Base-by-base conservation (phyloP, 2,888 invertebrate species). In the Spilarctia lutea region DNA sequence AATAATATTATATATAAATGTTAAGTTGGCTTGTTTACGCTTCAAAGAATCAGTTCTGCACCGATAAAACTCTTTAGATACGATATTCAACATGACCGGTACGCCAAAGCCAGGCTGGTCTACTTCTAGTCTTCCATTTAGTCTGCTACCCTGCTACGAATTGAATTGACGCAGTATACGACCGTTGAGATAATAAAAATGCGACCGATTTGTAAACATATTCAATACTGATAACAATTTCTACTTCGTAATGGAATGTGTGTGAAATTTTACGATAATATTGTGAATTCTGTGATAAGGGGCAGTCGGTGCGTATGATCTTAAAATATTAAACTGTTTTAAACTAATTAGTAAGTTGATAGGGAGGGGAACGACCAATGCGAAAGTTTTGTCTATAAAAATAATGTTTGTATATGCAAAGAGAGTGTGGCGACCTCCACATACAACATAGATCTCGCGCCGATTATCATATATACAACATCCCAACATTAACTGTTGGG, bases 241-340 rank as follows among this genome's bases (percentile, higher is more conserved):
- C 66, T 68, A 42, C 60, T 16, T 67, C 45, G 35, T 20, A n/a
- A 65, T 42, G 65, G 13, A 65, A 60, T 45, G 42, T 42, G 71
- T 63, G 63, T 68, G 73, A 74, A 72, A 71, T 71, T 74, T 56
- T 27, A 11, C 30, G 67, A 71, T 71, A 66, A 66, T 66, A 20
- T 35, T 52, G 45, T 35, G 30, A 27, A n/a, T 33, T 11, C 7
- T 30, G n/a, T 18, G 52, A 72, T 66, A 65, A 56, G 13, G 42
- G 39, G 65, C 65, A 68, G n/a, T 68, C 75, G 75, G 75, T 39
- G 27, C 42, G 68, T 75, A 18, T 68, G 68, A 75, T 75, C 68
- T 56, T 60, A 24, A 35, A 35, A 8, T 30, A 48, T 35, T 65
- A 66, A 45, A 66, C 10, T 71, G 56, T 71, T n/a, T 71, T 63